phyloP scores from a whole-genome alignment of 2,888 invertebrate species.

The Psococerastis gibbosa region DNA sequence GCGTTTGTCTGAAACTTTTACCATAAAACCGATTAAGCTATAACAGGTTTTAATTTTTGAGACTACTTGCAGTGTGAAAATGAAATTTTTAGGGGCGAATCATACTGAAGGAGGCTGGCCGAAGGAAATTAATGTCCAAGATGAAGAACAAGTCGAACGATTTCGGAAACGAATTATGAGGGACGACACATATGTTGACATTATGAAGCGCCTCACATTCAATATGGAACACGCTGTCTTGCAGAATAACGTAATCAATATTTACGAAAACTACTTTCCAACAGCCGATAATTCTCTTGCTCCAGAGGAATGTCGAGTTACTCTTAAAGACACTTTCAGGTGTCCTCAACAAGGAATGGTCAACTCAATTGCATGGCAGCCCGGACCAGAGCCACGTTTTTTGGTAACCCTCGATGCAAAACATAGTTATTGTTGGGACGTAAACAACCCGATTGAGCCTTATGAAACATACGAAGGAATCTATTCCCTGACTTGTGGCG shows the following conservation, averaged over 20 bases:
- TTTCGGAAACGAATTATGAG: slow-evolving; percentile 61
- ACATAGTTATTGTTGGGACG: not conserved
- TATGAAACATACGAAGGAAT: slow-evolving; percentile 18
- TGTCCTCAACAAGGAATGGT: too few species aligned
- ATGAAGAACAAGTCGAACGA: slow-evolving; percentile 49
- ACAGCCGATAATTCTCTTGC: too few species aligned
- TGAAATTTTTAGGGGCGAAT: slow-evolving; percentile 40
- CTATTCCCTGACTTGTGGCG: slow-evolving; percentile 25
- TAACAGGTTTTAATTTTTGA: too few species aligned
- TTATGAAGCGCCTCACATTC: slow-evolving; percentile 37
- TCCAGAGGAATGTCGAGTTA: too few species aligned
- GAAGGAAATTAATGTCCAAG: slow-evolving; percentile 42
- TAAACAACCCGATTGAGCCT: not conserved
- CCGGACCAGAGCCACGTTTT: not conserved
- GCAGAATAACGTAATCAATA: slow-evolving; percentile 64
- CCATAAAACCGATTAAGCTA: not conserved
- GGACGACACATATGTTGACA: slow-evolving; percentile 51
- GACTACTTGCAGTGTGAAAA: slow-evolving; percentile 41
- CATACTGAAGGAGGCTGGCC: slow-evolving; percentile 78
- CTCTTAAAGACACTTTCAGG: too few species aligned
- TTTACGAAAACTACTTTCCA: slow-evolving; percentile 60
- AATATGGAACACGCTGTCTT: slow-evolving; percentile 43
- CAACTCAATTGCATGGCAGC: too few species aligned
- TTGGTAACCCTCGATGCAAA: slow-evolving; percentile 19
- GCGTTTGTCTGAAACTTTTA: not conserved